Conservation (phyloP, 2,797 vertebrate genomes). For the Xenops minutus region DNA sequence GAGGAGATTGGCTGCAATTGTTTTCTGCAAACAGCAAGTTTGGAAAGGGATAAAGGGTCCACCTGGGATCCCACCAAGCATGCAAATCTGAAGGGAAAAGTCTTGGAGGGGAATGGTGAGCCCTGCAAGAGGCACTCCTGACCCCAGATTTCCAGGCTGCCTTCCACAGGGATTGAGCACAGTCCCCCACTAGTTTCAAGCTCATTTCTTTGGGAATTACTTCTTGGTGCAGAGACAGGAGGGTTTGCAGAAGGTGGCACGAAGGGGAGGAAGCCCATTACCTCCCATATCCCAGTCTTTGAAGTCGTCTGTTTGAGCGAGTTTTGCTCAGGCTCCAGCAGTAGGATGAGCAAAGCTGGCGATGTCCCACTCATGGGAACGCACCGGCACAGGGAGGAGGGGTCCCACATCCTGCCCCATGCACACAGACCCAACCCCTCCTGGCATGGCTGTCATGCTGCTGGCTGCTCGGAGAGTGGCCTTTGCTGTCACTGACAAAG, state of each 20-base stretch:
- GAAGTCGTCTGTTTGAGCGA: fast-evolving
- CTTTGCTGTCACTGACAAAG: neutral
- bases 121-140: neutral
- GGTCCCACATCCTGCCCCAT: neutral
- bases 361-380: neutral
- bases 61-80: neutral
- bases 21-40: neutral
- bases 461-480: neutral
- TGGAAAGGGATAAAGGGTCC: neutral
- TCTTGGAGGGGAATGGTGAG: neutral
- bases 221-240: neutral
- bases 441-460: fast-evolving
- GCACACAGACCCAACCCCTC: neutral
- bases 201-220: neutral
- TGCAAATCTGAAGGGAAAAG: neutral
- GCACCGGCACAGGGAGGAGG: fast-evolving
- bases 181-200: neutral
- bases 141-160: neutral
- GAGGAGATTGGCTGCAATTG: neutral
- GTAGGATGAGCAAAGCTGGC: neutral
- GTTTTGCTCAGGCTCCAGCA: neutral
- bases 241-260: neutral
- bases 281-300: neutral
- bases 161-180: neutral
- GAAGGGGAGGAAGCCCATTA: neutral